Percentiles rank a stretch among this genome's conserved stretches.
Conservation (phyloP, 2,888 invertebrate genomes). For the Heliconius cydno region DNA sequence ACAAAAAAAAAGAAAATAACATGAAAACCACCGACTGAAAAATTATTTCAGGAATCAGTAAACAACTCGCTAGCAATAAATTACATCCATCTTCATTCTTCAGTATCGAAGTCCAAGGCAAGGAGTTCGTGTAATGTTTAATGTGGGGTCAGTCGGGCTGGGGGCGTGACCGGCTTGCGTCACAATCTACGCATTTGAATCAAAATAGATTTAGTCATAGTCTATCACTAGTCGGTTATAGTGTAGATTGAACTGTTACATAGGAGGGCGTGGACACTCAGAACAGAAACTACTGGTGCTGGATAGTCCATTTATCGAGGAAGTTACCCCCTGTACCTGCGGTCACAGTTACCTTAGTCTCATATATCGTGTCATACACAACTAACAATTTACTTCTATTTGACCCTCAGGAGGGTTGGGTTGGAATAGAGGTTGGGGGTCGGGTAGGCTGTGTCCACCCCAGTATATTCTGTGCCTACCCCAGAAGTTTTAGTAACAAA, state of each 20-base stretch:
- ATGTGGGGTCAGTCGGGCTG: conserved; percentile 49
- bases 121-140: conserved; percentile 42
- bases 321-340: not conserved
- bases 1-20: not conserved
- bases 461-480: too few species aligned
- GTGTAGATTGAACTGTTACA: not conserved
- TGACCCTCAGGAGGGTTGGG: too few species aligned
- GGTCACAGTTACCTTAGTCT: not conserved
- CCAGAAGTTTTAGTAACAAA: too few species aligned
- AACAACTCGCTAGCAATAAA: conserved; percentile 10
- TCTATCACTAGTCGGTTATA: conserved; percentile 21
- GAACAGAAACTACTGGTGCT: not conserved
- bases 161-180: conserved; percentile 55
- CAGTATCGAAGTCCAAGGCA: conserved; percentile 52
- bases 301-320: too few species aligned
- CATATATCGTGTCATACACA: not conserved
- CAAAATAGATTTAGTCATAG: not conserved
- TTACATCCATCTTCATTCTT: conserved; percentile 16
- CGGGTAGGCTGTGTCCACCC: too few species aligned
- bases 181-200: conserved; percentile 33
- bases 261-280: not conserved
- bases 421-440: too few species aligned
- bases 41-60: conserved; percentile 17
- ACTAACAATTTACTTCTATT: too few species aligned
- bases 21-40: not conserved